Conservation (phyloP, 2,888 invertebrate genomes). For the Nomada hirtipes region DNA sequence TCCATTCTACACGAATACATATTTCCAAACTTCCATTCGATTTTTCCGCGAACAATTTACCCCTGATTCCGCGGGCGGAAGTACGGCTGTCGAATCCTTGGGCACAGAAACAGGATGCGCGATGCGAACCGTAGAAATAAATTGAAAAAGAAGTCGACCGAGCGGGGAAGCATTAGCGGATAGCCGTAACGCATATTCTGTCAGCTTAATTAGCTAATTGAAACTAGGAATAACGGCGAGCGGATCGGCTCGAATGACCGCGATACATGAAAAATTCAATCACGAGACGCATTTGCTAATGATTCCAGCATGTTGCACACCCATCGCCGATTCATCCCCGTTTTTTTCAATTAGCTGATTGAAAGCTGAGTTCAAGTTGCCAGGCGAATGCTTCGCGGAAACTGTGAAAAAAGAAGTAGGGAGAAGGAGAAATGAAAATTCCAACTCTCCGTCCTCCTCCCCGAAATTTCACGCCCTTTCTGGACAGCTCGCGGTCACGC, state of each 20-base stretch:
- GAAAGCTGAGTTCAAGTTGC: conserved; percentile 33
- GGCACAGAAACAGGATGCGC: background rate
- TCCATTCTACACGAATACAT: too few relatives aligned
- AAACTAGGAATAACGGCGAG: conserved; percentile 52
- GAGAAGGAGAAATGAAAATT: background rate
- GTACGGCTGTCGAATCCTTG: too few relatives aligned
- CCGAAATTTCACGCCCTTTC: background rate
- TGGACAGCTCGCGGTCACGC: too few relatives aligned
- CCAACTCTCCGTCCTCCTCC: background rate
- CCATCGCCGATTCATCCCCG: conserved; percentile 45
- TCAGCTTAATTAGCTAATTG: conserved; percentile 70
- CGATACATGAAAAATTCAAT: conserved; percentile 71
- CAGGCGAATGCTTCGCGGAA: background rate
- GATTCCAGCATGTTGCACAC: conserved; percentile 45
- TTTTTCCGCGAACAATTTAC: too few relatives aligned
- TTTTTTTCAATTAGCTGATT: conserved; percentile 70
- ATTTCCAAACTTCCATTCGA: too few relatives aligned
- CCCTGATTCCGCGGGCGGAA: too few relatives aligned
- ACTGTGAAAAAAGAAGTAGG: background rate
- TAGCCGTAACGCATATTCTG: conserved; percentile 17
- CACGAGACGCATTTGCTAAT: conserved; percentile 71
- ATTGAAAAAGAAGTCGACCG: conserved; percentile 3
- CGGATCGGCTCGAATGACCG: conserved; percentile 48
- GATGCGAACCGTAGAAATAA: background rate
- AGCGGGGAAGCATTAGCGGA: conserved; percentile 37